Conservation (phyloP, 1,140 invertebrate genomes). For the Formica selysi region DNA sequence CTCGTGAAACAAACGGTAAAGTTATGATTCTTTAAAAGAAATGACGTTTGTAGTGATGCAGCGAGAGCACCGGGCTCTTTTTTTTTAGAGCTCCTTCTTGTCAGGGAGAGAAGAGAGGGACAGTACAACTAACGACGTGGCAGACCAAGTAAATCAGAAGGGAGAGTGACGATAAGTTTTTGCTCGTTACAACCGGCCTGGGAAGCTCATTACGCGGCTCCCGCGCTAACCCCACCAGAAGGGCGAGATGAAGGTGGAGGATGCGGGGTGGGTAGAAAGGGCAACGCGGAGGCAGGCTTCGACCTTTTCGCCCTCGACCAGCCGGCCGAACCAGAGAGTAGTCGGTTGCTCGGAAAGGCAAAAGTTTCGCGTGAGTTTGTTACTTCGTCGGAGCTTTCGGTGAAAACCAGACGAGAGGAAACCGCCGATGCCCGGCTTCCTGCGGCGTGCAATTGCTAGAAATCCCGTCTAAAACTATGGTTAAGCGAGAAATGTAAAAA, state of each 20-base stretch:
- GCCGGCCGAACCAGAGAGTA: background rate
- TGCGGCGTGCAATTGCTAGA: conserved; percentile 29
- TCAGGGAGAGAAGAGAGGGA: background rate
- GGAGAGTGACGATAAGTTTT: conserved; percentile 81
- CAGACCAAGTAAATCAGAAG: conserved; percentile 80
- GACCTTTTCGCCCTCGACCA: conserved; percentile 69
- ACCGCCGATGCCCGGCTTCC: conserved; percentile 35
- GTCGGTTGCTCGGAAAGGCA: background rate
- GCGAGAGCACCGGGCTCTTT: conserved; percentile 51
- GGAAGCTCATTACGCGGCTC: conserved; percentile 78
- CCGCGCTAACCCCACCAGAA: conserved; percentile 60
- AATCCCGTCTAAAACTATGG: conserved; percentile 61
- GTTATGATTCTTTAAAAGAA: conserved; percentile 31
- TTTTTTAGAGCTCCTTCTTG: conserved; percentile 63
- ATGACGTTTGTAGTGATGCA: conserved; percentile 59
- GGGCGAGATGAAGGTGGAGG: conserved; percentile 39
- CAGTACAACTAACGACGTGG: conserved; percentile 77
- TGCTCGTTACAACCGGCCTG: conserved; percentile 80
- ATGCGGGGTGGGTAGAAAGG: conserved; percentile 13
- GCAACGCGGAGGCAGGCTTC: conserved; percentile 55
- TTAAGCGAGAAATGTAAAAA: conserved; percentile 54
- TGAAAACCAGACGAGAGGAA: conserved; percentile 8
- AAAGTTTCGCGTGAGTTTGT: conserved; percentile 47
- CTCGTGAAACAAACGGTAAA: background rate
- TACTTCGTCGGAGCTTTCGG: conserved; percentile 34